These are phyloP conservation scores for Chaetophractus vellerosus DNA, from an alignment of 2,797 vertebrate genomes.

Conservation along the genomic window DNA sequence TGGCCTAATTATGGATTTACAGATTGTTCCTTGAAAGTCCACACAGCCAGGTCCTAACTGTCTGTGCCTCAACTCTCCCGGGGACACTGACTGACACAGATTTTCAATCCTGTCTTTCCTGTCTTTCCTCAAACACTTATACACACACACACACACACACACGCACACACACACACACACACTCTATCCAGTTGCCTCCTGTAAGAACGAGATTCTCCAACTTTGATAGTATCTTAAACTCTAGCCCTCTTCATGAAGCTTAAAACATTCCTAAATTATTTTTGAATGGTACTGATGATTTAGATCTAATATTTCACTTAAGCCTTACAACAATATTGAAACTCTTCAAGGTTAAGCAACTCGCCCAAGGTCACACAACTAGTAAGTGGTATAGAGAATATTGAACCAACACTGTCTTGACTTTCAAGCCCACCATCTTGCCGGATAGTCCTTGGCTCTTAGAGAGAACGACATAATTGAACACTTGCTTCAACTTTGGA, in stretches of 20 bases:
- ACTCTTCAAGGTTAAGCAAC: background rate
- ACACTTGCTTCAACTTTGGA: background rate
- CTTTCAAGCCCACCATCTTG: background rate
- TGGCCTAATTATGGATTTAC: background rate
- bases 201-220: background rate
- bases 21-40: background rate
- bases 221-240: background rate
- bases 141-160: too few species aligned
- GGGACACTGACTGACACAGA: background rate
- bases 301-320: constrained; percentile 8
- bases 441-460: background rate
- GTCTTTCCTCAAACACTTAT: background rate
- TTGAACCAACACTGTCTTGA: background rate
- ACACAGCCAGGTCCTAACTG: background rate
- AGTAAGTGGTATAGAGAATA: background rate
- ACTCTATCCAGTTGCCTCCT: background rate
- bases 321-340: background rate
- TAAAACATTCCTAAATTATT: background rate
- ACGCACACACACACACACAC: rapidly evolving
- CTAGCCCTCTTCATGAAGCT: background rate
- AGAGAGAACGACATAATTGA: background rate
- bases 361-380: background rate
- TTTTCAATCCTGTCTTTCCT: background rate
- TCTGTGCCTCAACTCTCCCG: background rate
- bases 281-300: constrained; percentile 5